phyloP scores from a whole-genome alignment of 1,140 invertebrate genomes.

The Mamestra configurata region DNA sequence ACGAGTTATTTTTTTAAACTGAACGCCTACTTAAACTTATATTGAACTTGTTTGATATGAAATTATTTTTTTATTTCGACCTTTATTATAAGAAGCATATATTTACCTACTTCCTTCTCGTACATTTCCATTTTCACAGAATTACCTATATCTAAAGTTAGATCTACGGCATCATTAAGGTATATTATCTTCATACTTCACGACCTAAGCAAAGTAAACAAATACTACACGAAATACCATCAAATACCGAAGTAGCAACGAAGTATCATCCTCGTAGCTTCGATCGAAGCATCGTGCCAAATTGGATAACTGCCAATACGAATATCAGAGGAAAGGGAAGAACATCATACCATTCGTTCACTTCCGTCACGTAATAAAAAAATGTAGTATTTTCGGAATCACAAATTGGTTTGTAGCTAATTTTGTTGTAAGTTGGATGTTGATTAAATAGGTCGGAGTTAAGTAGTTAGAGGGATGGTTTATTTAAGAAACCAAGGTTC shows the following conservation, averaged over 20 bases:
- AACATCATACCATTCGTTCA: slow-evolving; percentile 28
- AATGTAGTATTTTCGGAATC: slow-evolving; percentile 33
- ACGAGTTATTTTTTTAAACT: neutral
- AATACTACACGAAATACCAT: neutral
- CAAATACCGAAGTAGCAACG: slow-evolving; percentile 1
- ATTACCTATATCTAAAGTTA: too few relatives aligned
- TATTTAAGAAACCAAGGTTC: neutral
- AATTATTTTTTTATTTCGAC: too few relatives aligned
- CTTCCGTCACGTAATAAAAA: slow-evolving; percentile 47
- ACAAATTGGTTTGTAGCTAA: slow-evolving; percentile 16
- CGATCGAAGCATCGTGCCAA: slow-evolving; percentile 52
- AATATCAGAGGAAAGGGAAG: slow-evolving; percentile 44
- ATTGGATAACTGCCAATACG: slow-evolving; percentile 58
- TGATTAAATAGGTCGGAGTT: neutral
- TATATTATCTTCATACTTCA: too few relatives aligned
- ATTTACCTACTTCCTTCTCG: too few relatives aligned
- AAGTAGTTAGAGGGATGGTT: neutral
- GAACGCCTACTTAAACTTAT: neutral
- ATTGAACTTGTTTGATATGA: neutral
- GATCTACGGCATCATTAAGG: too few relatives aligned
- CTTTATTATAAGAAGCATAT: neutral
- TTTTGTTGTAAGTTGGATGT: neutral
- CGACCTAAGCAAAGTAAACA: neutral
- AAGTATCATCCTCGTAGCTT: slow-evolving; percentile 8
- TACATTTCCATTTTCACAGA: too few relatives aligned